These are phyloP conservation scores for Drosophila yakuba DNA, from an alignment of 1,140 invertebrate genomes.

Conservation along the genomic window DNA sequence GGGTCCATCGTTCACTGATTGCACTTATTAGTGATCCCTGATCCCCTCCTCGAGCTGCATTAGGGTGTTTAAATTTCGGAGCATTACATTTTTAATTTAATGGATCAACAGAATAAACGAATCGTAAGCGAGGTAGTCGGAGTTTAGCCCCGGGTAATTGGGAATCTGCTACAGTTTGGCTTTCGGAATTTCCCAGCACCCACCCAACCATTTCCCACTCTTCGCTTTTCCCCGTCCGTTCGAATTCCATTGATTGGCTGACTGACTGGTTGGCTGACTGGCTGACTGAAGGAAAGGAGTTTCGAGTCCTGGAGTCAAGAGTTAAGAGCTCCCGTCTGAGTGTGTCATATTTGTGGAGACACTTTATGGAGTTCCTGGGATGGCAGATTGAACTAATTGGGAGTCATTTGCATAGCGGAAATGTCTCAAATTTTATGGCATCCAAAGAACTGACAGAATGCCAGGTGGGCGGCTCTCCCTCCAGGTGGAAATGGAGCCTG, in stretches of 20 bases:
- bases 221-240: constrained; percentile 6
- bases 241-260: constrained; percentile 35
- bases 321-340: constrained; percentile 37
- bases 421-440: constrained; percentile 35
- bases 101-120: constrained; percentile 84
- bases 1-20: constrained; percentile 56
- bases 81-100: constrained; percentile 83
- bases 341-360: constrained; percentile 48
- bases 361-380: constrained; percentile 2
- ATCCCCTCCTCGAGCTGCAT: constrained; percentile 22
- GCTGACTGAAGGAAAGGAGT: neutral
- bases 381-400: constrained; percentile 45
- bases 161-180: constrained; percentile 55
- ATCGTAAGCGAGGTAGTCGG: constrained; percentile 74
- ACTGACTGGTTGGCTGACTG: no score
- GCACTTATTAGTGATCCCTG: constrained; percentile 74
- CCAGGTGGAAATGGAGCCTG: neutral
- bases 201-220: neutral
- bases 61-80: constrained; percentile 77
- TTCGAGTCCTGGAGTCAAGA: constrained; percentile 6
- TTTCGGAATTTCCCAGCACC: constrained; percentile 26
- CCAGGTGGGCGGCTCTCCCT: neutral
- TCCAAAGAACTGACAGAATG: neutral
- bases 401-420: constrained; percentile 48
- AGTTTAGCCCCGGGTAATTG: constrained; percentile 62